Evolutionary conservation across 2,113 vertebrate species (phyloP), one percentile per base, ranked within the genome.

Genomic region (Carassius carassius): DNA sequence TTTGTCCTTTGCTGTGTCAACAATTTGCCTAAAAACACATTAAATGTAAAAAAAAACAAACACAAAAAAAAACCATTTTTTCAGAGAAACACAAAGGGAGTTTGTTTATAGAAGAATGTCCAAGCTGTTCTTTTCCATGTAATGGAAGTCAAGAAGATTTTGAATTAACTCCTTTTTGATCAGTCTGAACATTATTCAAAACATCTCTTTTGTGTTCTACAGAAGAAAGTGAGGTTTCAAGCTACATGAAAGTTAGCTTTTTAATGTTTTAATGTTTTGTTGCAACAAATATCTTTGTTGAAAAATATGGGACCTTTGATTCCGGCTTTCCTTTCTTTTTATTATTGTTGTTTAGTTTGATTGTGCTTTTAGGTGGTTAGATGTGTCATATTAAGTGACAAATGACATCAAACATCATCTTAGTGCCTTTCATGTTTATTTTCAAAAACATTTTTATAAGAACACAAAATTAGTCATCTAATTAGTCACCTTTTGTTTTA

Each of bases 1-100:
- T 89, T 83, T 72, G 86, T 86, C 76, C 84, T 90, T 81, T 75
- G 1, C 2, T 29, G 1, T 29, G 1, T 29, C 29, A 29, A 65
- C 29, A 37, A 76, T 81, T 74, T 47, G 44, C n/a, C 37, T 49
- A 37, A 60, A 76, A 37, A 49, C 44, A 7, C 44, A 75, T 12
- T 51, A 9, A 75, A 75, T 13, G n/a, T 14, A 16, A 4, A 62
- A 11, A 13, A 23, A n/a, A 62, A 62, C 58, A n/a, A n/a, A n/a
- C n/a, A n/a, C n/a, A n/a, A n/a, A n/a, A n/a, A n/a, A n/a, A n/a
- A n/a, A n/a, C n/a, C n/a, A n/a, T 54, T 54, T 44, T 44, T 41
- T 44, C 41, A 47, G 11, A 11, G 44, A 11, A 47, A 47, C 44
- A 47, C 44, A 47, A 47, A 47, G 12, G 44, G 10, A n/a, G 67